Percentiles rank a stretch among this genome's conserved stretches.
Conservation (phyloP, 2,113 vertebrate genomes). For the Saguinus imperator region DNA sequence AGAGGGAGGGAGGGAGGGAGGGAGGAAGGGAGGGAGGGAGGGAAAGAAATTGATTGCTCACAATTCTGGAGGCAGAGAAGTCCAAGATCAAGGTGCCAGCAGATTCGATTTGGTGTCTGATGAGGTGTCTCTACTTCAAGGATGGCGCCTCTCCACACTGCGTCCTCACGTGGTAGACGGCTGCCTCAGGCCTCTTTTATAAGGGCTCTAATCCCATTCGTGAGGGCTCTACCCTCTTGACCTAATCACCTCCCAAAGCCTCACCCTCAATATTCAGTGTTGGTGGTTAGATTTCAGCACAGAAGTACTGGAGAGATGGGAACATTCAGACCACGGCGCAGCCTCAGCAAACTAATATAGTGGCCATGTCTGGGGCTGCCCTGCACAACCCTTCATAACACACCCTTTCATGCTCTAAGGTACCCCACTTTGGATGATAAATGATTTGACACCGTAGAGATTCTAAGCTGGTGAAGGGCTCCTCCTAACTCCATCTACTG, state of each 20-base stretch:
- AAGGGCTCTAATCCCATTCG: neutral
- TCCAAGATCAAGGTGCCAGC: neutral
- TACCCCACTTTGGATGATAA: neutral
- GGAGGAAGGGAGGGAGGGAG: fast-evolving
- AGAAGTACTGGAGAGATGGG: neutral
- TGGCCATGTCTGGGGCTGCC: too few species aligned
- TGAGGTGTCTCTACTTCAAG: neutral
- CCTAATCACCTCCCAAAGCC: neutral
- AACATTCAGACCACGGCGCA: neutral
- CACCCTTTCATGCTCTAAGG: too few species aligned
- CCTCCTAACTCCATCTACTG: neutral
- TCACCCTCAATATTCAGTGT: neutral
- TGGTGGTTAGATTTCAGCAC: neutral
- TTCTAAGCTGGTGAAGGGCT: neutral
- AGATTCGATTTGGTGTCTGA: neutral
- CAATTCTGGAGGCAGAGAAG: neutral
- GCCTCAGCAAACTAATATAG: neutral
- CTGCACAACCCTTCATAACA: too few species aligned
- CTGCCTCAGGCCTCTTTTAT: neutral
- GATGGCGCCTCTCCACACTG: neutral
- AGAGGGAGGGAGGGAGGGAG: fast-evolving
- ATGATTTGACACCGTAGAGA: neutral
- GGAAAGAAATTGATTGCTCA: neutral
- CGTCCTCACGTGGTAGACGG: neutral
- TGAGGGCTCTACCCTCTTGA: neutral